Base-by-base conservation (phyloP, 2,113 vertebrate genomes). In the Rafetus swinhoei region DNA sequence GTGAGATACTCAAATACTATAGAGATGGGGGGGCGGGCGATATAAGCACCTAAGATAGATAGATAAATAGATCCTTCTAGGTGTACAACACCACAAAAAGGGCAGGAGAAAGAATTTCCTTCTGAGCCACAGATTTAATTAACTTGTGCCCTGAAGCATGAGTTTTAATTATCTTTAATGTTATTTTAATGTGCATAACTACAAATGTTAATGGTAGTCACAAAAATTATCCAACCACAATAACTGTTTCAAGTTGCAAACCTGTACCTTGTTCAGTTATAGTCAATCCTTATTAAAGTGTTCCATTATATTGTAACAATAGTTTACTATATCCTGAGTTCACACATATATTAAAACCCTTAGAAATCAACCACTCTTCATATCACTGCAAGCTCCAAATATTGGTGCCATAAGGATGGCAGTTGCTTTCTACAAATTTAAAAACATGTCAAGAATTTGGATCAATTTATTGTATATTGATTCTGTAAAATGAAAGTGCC, bases 311-410 rank as follows among this genome's bases (percentile, higher is more conserved):
- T 77, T 77, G 45, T 45, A 50, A 45, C 5, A 45, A 22, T 50
- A 77, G 39, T 77, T 88, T 90, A 92, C 84, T 94, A 95, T 56
- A 9, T 52, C 80, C 59, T 81, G 11, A 14, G 13, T 86, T 52
- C 91, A 32, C 57, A 72, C 3, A 53, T 16, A 72, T 5, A 88
- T 62, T 76, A 93, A 96, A 92, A 13, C 53, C 54, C n/a, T 82
- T n/a, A 84, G 95, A 32, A 95, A 92, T 81, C 88, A 96, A 85
- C 56, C 50, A 91, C 65, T 82, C 85, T 84, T 95, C 79, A 84
- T 52, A 83, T 82, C 83, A 82, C 72, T 84, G 50, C 80, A 90
- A 86, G n/a, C 16, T 88, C 50, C 35, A 59, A 87, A 94, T 56
- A 14, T 93, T 60, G 86, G 54, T 56, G 52, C 10, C 35, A 89